Evolutionary conservation across 2,113 vertebrate genomes (phyloP).

Genomic region (Pagrus major): DNA sequence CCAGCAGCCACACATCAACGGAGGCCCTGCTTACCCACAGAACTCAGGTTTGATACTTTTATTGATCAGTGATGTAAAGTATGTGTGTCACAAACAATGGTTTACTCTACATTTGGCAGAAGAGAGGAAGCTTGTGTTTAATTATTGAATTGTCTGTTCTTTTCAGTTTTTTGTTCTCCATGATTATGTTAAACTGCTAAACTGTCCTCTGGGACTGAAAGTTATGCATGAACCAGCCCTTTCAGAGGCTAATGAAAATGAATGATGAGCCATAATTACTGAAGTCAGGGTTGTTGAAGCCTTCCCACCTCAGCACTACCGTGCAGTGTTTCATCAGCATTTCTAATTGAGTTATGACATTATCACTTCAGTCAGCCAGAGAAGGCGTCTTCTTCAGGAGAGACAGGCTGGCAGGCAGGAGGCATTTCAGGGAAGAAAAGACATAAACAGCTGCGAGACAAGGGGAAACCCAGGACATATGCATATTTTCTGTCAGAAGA

Average conservation of each 20-base stretch:
- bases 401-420: constrained; percentile 3
- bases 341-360: constrained; percentile 53
- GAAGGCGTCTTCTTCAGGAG: constrained; percentile 14
- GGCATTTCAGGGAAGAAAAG: constrained; percentile 19
- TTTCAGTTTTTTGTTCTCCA: neutral
- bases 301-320: constrained; percentile 27
- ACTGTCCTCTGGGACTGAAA: constrained; percentile 14
- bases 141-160: neutral
- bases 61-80: neutral
- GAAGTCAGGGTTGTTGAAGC: constrained; percentile 33
- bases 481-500: constrained; percentile 45
- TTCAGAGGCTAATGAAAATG: constrained; percentile 41
- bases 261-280: constrained; percentile 33
- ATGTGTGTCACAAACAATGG: neutral
- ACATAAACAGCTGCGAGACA: constrained; percentile 15
- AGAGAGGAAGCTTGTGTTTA: neutral
- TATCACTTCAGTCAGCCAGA: constrained; percentile 38
- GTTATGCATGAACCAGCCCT: neutral
- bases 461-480: constrained; percentile 49
- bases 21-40: constrained; percentile 94
- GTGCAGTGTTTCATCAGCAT: constrained; percentile 41
- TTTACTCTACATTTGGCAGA: no score
- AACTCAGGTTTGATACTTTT: constrained; percentile 82
- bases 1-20: constrained; percentile 93
- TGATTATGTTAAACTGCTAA: constrained; percentile 4